phyloP scores from a whole-genome alignment of 2,113 vertebrate genomes.

The Scomber scombrus region DNA sequence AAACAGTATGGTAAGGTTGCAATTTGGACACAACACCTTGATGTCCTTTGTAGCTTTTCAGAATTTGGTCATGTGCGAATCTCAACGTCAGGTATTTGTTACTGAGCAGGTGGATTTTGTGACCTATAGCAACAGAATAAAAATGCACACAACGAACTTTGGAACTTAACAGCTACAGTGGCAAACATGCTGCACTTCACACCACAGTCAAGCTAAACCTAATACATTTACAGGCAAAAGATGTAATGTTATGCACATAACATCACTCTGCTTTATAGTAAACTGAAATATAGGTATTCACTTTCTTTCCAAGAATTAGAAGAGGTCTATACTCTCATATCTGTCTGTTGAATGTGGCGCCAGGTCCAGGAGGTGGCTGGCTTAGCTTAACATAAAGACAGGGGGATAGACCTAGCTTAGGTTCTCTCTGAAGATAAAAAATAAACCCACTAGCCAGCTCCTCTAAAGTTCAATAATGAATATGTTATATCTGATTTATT shows the following conservation, averaged over 20 bases:
- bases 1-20: constrained; percentile 44
- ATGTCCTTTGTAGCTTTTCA: constrained; percentile 43
- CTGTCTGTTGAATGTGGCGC: not conserved
- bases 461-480: not conserved
- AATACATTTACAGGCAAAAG: constrained; percentile 10
- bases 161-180: not conserved
- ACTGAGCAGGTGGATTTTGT: constrained; percentile 40
- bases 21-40: constrained; percentile 58
- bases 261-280: not conserved
- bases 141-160: constrained; percentile 14
- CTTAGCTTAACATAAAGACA: not conserved
- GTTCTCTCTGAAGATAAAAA: not conserved
- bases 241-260: constrained; percentile 1
- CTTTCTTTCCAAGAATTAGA: not conserved
- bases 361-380: constrained; percentile 1
- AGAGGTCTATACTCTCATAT: no score
- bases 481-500: not conserved
- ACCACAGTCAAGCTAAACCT: constrained; percentile 41
- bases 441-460: not conserved
- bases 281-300: not conserved
- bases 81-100: constrained; percentile 28
- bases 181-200: constrained; percentile 36
- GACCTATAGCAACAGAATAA: constrained; percentile 16
- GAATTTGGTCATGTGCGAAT: constrained; percentile 9
- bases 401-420: not conserved